These are phyloP conservation scores for Galeruca laticollis DNA, from an alignment of 2,888 invertebrate species.

Conservation along the genomic window DNA sequence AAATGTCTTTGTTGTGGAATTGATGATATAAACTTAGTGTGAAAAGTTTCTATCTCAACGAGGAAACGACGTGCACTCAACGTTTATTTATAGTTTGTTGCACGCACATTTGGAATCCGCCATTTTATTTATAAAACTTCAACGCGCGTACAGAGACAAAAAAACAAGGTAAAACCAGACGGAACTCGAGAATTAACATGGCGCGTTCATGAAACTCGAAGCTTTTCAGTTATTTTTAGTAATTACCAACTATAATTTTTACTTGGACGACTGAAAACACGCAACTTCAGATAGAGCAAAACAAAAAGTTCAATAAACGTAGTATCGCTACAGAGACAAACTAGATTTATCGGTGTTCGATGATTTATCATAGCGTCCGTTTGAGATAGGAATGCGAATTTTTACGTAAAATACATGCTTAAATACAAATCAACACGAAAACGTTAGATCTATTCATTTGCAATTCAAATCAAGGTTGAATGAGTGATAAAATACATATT, in stretches of 20 bases:
- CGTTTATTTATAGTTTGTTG: slow-evolving; percentile 1
- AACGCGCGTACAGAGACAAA: neutral
- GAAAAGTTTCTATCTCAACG: neutral
- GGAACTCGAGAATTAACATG: slow-evolving; percentile 3
- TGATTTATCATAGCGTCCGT: neutral
- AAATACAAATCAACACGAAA: too few relatives aligned
- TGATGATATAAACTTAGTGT: neutral
- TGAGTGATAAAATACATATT: too few relatives aligned
- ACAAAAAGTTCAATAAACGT: neutral
- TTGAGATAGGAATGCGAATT: neutral
- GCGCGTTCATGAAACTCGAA: neutral
- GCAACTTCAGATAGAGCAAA: neutral
- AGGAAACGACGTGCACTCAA: neutral
- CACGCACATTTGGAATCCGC: slow-evolving; percentile 14
- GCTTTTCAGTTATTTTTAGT: slow-evolving; percentile 5
- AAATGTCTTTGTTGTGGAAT: neutral
- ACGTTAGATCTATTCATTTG: too few relatives aligned
- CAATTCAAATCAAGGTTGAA: too few relatives aligned
- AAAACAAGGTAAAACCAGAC: neutral
- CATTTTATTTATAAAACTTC: slow-evolving; percentile 9
- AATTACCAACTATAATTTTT: slow-evolving; percentile 11
- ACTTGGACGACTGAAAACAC: neutral
- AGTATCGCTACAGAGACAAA: neutral
- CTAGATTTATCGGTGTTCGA: too few relatives aligned
- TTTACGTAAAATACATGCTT: too few relatives aligned